A percentile compares a stretch with the other conserved stretches of the same genome.
phyloP scores from a whole-genome alignment of 2,888 invertebrate species.

The Biston betularia region DNA sequence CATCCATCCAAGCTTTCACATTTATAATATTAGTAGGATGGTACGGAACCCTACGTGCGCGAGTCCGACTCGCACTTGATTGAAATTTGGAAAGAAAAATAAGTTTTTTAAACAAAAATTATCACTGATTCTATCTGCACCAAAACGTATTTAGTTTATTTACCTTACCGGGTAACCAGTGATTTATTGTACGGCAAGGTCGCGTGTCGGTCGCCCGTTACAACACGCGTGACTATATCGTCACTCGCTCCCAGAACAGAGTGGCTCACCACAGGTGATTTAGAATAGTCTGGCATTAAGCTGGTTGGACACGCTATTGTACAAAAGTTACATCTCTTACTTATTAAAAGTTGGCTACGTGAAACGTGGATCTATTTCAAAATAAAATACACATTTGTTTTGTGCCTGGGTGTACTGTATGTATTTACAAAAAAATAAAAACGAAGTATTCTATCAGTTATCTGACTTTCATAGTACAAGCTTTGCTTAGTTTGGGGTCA shows the following conservation, averaged over 20 bases:
- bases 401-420: no score
- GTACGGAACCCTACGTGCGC: no score
- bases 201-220: constrained; percentile 23
- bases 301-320: constrained; percentile 15
- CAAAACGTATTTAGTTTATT: neutral
- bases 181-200: constrained; percentile 18
- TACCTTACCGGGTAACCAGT: neutral
- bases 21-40: no score
- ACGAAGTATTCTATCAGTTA: no score
- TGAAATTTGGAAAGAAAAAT: no score
- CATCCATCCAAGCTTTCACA: no score
- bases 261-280: constrained; percentile 20
- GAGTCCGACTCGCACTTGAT: no score
- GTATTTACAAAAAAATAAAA: no score
- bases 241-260: constrained; percentile 22
- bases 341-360: neutral
- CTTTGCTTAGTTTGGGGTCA: no score
- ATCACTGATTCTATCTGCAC: neutral
- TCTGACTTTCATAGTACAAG: no score
- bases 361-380: no score
- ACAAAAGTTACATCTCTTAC: neutral
- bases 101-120: neutral
- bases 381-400: no score
- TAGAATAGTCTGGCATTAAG: constrained; percentile 8
- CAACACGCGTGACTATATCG: constrained; percentile 10